Base-by-base conservation (phyloP, 2,888 invertebrate species). In the Pilophorus perplexus region DNA sequence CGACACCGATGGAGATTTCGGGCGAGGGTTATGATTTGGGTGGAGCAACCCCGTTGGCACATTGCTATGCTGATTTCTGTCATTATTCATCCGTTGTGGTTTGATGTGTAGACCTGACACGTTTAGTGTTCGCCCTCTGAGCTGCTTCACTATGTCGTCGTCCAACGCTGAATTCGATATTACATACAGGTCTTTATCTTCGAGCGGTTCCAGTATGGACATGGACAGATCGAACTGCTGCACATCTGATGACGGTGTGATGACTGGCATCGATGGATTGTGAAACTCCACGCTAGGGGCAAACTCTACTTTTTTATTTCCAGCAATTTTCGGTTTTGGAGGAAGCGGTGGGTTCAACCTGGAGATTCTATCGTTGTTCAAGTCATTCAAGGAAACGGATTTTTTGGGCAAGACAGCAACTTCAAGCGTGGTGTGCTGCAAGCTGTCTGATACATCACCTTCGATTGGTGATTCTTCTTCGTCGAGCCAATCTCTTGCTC, bases 191-290 rank as follows among this genome's bases (percentile, higher is more conserved):
- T 83, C 72, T 48, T 67, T 71, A 55, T 72, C 72, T 14, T 70
- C 68, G 23, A 67, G 25, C 20, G 66, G 62, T n/a, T 68, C 68
- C 4, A 66, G 28, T 4, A 67, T 65, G n/a, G 68, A 68, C 8
- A 71, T 48, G 3, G 72, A 70, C 37, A 72, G 46, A 46, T 68
- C 65, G 16, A 70, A 54, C 14, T 68, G 48, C 22, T 64, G 38
- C n/a, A 42, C 22, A 23, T 68, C 68, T 73, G 89, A 89, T 78
- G 90, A 87, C 68, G 90, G 88, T 75, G 90, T 78, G 71, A 89
- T 87, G 64, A 88, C 88, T 67, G 88, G 88, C 5, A 62, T 10
- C 10, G 33, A 18, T 71, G 77, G 77, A 37, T 75, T 74, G 55
- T 62, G 68, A 33, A 68, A 68, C 18, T 68, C 59, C 3, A 64